Conservation (phyloP, 2,888 invertebrate species). For the Platerodrilus igneus region DNA sequence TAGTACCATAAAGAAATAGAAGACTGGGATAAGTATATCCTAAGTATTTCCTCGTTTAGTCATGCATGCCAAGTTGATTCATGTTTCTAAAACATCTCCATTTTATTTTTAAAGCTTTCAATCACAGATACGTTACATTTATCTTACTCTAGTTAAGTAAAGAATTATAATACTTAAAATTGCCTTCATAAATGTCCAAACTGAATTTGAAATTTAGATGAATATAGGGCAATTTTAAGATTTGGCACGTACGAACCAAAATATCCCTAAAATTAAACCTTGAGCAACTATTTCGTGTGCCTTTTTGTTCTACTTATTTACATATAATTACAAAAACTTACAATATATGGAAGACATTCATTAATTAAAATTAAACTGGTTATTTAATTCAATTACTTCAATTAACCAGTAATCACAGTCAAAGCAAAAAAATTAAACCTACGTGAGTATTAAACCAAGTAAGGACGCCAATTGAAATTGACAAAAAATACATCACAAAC, state of each 20-base stretch:
- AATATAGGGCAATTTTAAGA: not conserved
- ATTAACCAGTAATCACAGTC: not conserved
- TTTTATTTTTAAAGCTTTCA: slow-evolving; percentile 8
- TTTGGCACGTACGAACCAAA: not conserved
- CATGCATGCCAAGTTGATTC: too few species aligned
- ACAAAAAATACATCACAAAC: not conserved
- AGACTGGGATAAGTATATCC: too few species aligned
- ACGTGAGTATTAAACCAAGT: slow-evolving; percentile 8
- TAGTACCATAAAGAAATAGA: too few species aligned
- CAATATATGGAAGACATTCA: slow-evolving; percentile 14
- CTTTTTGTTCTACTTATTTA: slow-evolving; percentile 15
- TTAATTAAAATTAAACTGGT: slow-evolving; percentile 6
- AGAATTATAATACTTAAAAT: too few species aligned
- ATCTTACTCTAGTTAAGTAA: too few species aligned
- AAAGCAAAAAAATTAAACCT: not conserved
- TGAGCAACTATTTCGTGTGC: slow-evolving; percentile 46
- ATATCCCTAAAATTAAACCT: slow-evolving; percentile 39
- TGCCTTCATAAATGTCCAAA: too few species aligned
- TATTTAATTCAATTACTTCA: too few species aligned
- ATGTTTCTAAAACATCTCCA: too few species aligned
- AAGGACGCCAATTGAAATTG: not conserved
- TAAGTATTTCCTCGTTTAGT: too few species aligned
- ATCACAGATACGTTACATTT: slow-evolving; percentile 7
- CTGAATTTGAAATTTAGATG: slow-evolving; percentile 2
- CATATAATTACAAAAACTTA: slow-evolving; percentile 10